Conservation (phyloP, 2,797 vertebrate species). For the Oreortyx pictus region DNA sequence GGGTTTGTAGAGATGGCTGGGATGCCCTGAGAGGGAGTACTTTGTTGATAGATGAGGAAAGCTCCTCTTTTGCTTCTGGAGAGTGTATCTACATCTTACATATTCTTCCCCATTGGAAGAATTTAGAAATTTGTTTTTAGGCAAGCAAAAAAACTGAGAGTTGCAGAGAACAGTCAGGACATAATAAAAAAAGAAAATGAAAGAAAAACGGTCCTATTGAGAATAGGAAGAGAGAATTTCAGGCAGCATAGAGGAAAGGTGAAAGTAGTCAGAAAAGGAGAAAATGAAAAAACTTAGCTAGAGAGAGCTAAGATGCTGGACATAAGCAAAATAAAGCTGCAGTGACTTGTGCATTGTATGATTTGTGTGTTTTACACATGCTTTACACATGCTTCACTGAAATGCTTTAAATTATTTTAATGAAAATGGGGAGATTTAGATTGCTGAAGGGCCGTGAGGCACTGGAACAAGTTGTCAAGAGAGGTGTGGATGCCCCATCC, state of each 20-base stretch:
- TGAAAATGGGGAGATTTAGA: neutral
- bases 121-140: constrained; percentile 26
- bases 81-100: constrained; percentile 50
- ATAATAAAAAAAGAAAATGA: neutral
- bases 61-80: constrained; percentile 22
- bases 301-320: neutral
- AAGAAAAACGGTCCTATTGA: neutral
- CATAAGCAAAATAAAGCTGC: constrained; percentile 13
- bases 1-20: neutral
- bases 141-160: neutral
- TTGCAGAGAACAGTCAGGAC: neutral
- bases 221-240: constrained; percentile 31
- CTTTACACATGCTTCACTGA: neutral
- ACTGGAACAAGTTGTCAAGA: neutral
- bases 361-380: neutral
- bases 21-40: neutral
- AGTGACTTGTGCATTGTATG: neutral
- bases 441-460: neutral
- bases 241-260: neutral
- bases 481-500: neutral
- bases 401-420: neutral
- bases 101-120: neutral
- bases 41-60: constrained; percentile 36
- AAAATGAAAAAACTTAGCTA: neutral
- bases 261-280: constrained; percentile 20